Percentiles rank a stretch among this genome's conserved stretches.
Conservation (phyloP, 2,888 invertebrate genomes). For the Dryomyza anilis region DNA sequence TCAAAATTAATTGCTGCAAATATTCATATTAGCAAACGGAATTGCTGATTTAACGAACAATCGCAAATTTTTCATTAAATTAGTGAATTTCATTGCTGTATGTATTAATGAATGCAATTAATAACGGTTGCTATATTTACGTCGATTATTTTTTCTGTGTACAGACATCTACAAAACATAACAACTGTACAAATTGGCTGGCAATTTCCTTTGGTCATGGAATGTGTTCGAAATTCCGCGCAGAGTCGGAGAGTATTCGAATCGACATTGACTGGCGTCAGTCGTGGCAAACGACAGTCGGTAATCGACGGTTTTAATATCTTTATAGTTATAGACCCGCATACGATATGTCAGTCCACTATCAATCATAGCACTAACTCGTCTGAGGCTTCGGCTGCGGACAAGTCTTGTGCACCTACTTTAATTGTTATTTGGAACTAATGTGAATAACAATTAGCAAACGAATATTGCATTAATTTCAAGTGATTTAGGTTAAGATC, state of each 20-base stretch:
- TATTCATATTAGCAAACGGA: too few relatives aligned
- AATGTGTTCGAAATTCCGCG: slow-evolving; percentile 11
- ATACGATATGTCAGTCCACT: too few relatives aligned
- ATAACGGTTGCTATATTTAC: too few relatives aligned
- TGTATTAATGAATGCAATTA: too few relatives aligned
- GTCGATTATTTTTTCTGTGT: too few relatives aligned
- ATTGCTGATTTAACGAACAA: too few relatives aligned
- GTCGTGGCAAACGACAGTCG: background rate
- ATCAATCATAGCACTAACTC: too few relatives aligned
- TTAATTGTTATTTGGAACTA: slow-evolving; percentile 19
- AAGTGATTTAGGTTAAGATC: slow-evolving; percentile 57
- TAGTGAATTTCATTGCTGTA: too few relatives aligned
- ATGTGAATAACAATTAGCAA: slow-evolving; percentile 17
- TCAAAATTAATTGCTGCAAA: too few relatives aligned
- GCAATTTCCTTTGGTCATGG: slow-evolving; percentile 8
- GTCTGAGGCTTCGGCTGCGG: background rate
- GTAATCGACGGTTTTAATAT: slow-evolving; percentile 18
- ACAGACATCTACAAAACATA: too few relatives aligned
- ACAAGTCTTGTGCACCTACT: slow-evolving; percentile 4
- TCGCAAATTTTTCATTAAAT: too few relatives aligned
- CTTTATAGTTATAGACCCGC: too few relatives aligned
- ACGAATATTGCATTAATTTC: background rate
- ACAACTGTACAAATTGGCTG: slow-evolving; percentile 9
- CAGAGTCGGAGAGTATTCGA: background rate
- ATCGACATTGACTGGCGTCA: slow-evolving; percentile 1